phyloP scores from a whole-genome alignment of 2,888 invertebrate species.

The Hirtodrosophila histrioides region DNA sequence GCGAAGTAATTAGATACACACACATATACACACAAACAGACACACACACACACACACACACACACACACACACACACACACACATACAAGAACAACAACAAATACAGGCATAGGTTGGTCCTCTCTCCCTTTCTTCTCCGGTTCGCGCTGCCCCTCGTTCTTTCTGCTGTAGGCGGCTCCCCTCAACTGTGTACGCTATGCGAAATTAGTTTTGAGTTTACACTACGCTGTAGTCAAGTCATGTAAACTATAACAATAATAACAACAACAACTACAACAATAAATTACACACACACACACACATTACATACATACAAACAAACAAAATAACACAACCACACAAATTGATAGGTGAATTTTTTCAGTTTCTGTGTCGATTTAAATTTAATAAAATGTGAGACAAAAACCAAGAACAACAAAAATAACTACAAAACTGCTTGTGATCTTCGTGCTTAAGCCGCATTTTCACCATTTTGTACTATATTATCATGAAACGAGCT shows the following conservation, averaged over 20 bases:
- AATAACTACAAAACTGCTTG: constrained; percentile 64
- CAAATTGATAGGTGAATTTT: constrained; percentile 76
- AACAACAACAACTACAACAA: constrained; percentile 10
- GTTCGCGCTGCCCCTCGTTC: background rate
- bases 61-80: constrained; percentile 9
- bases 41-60: constrained; percentile 9
- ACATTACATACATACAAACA: constrained; percentile 16
- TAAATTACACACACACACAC: constrained; percentile 7
- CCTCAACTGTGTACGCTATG: constrained; percentile 25
- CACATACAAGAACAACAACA: constrained; percentile 9
- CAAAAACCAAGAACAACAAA: constrained; percentile 33
- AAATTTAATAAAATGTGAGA: constrained; percentile 57
- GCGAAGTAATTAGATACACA: constrained; percentile 49
- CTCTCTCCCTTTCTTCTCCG: constrained; percentile 9
- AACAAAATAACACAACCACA: constrained; percentile 26
- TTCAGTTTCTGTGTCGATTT: constrained; percentile 55
- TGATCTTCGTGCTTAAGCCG: constrained; percentile 65
- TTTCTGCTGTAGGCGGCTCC: constrained; percentile 11
- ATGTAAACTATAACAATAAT: constrained; percentile 26
- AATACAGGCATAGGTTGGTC: constrained; percentile 29
- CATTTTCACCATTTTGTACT: constrained; percentile 27
- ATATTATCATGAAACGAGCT: background rate
- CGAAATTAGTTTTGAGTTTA: constrained; percentile 58
- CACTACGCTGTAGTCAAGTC: constrained; percentile 45
- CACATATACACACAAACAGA: constrained; percentile 17